Conservation (phyloP, 2,113 vertebrate species). For the Caranx melampygus region DNA sequence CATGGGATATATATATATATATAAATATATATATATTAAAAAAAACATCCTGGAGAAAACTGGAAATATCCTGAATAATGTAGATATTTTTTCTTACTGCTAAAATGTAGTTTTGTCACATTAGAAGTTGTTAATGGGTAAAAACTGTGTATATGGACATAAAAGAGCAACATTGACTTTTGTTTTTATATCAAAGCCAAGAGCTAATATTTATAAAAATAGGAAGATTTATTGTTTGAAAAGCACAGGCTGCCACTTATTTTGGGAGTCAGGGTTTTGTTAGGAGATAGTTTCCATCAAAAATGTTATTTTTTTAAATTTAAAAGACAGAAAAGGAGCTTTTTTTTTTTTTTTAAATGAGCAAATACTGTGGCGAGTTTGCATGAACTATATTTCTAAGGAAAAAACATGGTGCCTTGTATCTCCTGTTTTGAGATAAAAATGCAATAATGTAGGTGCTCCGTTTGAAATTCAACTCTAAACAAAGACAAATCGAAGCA, state of each 20-base stretch:
- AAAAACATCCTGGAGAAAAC: slow-evolving; percentile 77
- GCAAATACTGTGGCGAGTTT: slow-evolving; percentile 49
- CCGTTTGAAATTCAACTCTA: slow-evolving; percentile 22
- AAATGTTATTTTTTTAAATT: slow-evolving; percentile 50
- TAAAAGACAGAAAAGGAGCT: slow-evolving; percentile 30
- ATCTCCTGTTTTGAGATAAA: slow-evolving; percentile 38
- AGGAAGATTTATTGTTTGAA: slow-evolving; percentile 70
- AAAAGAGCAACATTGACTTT: slow-evolving; percentile 53
- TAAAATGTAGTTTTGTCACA: slow-evolving; percentile 40
- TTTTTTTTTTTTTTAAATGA: slow-evolving; percentile 24
- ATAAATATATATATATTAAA: not conserved
- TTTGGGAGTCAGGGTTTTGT: slow-evolving; percentile 66
- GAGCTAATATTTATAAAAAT: slow-evolving; percentile 79
- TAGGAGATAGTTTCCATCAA: slow-evolving; percentile 47
- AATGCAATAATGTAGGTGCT: slow-evolving; percentile 39
- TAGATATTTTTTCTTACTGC: slow-evolving; percentile 57
- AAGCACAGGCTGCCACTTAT: slow-evolving; percentile 69
- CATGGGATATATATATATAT: slow-evolving; percentile 7
- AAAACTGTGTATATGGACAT: slow-evolving; percentile 63
- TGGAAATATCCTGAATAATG: slow-evolving; percentile 71
- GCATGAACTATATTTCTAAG: slow-evolving; percentile 61
- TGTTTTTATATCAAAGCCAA: slow-evolving; percentile 60
- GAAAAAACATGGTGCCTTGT: slow-evolving; percentile 51
- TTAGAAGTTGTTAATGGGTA: slow-evolving; percentile 36
- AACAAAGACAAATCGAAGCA: slow-evolving; percentile 13